Evolutionary conservation across 2,797 vertebrate genomes (phyloP), one percentile per base, ranked within the genome.

Genomic region (Hozukius guyotensis): DNA sequence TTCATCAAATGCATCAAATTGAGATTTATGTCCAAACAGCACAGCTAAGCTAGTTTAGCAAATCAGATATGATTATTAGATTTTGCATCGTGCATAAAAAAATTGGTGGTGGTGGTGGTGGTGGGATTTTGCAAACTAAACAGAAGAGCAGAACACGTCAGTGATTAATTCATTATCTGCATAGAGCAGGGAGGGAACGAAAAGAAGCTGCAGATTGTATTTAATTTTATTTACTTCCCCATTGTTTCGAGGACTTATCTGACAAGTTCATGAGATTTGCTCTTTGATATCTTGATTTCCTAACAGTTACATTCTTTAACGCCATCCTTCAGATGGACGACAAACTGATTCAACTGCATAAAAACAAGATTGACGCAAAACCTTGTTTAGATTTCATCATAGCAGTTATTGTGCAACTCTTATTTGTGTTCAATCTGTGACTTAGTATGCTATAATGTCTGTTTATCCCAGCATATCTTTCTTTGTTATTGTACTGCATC

Each of bases 121-220:
- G 59, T 27, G 59, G 22, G 0, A 36, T 62, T 75, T 81, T 59
- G 60, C 4, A 66, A 59, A 34, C 20, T 14, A 18, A 49, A 72
- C 24, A 55, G 18, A 68, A 22, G 22, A 53, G 22, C 4, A 36
- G 65, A 71, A 38, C 38, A 53, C 9, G 2, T 42, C 3, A 32
- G 25, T 12, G 56, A 60, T n/a, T 14, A 12, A 12, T 22, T 72
- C 1, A 2, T 53, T 77, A 57, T 72, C 5, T 61, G 55, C 22
- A 25, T 1, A 8, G 11, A 72, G 29, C 32, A 61, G 25, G 53
- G 49, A 32, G 29, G 42, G 42, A 49, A 59, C 32, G 52, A 22
- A 38, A 24, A 42, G 70, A 76, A 24, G 84, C 78, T 82, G 72
- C n/a, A 46, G 68, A 34, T 56, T 32, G 63, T 12, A 49, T 79